These are phyloP conservation scores for Nyctibius grandis DNA, from an alignment of 2,797 vertebrate species.

Conservation along the genomic window DNA sequence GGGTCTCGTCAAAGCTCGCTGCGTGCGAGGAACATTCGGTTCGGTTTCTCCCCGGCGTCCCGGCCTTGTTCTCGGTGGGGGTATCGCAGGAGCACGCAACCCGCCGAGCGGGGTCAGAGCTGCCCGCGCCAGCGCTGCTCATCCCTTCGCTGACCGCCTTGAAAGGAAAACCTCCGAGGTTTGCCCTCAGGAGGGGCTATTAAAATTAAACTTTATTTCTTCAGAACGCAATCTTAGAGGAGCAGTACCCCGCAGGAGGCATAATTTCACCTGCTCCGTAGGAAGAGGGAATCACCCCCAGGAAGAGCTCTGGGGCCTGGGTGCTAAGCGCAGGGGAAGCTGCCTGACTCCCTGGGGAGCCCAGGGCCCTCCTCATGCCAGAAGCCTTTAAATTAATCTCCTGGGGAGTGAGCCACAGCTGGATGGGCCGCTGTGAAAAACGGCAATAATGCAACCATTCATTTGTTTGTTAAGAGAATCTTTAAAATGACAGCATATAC, in stretches of 20 bases:
- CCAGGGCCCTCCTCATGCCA: background rate
- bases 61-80: accelerated
- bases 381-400: background rate
- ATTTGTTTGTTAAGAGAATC: slow-evolving; percentile 40
- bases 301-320: background rate
- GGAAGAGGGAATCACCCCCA: accelerated
- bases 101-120: background rate
- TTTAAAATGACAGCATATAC: slow-evolving; percentile 46
- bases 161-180: background rate
- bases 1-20: background rate
- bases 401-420: background rate
- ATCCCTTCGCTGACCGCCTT: accelerated
- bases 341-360: background rate
- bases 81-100: accelerated
- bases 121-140: accelerated
- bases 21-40: background rate
- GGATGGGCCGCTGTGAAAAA: slow-evolving; percentile 10
- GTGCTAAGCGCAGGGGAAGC: background rate
- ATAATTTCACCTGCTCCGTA: background rate
- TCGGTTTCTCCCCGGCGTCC: accelerated
- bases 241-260: background rate
- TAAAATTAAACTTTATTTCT: background rate
- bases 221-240: background rate
- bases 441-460: background rate
- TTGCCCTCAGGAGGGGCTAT: background rate